phyloP scores from a whole-genome alignment of 2,113 vertebrate species.

The Spermophilus dauricus region DNA sequence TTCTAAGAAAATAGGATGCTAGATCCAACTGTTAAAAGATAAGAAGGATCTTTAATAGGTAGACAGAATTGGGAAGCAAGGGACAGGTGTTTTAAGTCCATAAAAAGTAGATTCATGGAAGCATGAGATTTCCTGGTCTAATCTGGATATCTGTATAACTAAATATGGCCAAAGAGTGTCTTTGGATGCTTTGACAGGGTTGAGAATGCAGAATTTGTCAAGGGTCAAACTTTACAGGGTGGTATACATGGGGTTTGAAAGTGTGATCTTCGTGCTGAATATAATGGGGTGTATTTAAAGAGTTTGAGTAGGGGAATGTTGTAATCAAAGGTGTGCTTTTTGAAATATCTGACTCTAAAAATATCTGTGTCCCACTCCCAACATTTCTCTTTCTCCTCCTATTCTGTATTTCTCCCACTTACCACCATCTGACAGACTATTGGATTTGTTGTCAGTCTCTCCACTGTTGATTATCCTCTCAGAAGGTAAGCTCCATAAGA shows the following conservation, averaged over 20 bases:
- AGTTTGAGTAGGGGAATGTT: not conserved
- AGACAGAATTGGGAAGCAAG: not conserved
- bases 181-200: not conserved
- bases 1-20: not conserved
- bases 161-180: not conserved
- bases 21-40: not conserved
- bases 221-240: not conserved
- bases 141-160: not conserved
- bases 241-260: not conserved
- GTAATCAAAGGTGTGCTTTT: not conserved
- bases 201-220: not conserved
- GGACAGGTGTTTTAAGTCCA: not conserved
- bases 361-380: not conserved
- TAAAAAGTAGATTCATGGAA: not conserved
- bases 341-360: not conserved
- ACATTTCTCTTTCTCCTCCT: not conserved
- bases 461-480: no score
- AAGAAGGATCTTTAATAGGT: not conserved
- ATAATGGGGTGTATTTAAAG: not conserved
- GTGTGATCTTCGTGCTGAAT: not conserved
- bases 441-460: conserved; percentile 15
- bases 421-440: not conserved
- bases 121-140: not conserved
- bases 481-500: not conserved
- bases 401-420: not conserved